phyloP scores from a whole-genome alignment of 2,888 invertebrate species.

The Cyclophora punctaria region DNA sequence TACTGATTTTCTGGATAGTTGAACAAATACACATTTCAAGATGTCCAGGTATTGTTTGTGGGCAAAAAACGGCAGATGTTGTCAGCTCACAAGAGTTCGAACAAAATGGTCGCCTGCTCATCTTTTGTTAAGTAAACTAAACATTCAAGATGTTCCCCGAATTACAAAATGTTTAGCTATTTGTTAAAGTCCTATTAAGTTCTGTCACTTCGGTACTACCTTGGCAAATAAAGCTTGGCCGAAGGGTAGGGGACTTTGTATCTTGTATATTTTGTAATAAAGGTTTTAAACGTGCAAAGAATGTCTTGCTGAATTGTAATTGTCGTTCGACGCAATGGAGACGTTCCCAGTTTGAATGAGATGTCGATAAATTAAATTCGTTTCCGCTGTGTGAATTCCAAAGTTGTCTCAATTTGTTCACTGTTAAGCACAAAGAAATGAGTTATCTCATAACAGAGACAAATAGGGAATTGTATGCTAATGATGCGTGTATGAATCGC shows the following conservation, averaged over 20 bases:
- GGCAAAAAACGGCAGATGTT: slow-evolving; percentile 66
- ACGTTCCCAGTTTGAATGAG: slow-evolving; percentile 58
- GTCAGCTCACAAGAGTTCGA: slow-evolving; percentile 46
- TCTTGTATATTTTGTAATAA: slow-evolving; percentile 22
- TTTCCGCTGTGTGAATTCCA: slow-evolving; percentile 67
- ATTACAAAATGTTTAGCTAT: slow-evolving; percentile 72
- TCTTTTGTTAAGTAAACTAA: slow-evolving; percentile 64
- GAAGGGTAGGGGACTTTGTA: slow-evolving; percentile 16
- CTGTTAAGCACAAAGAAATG: slow-evolving; percentile 40
- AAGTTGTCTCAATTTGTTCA: slow-evolving; percentile 70
- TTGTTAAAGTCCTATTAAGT: slow-evolving; percentile 73
- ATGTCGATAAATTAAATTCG: slow-evolving; percentile 72
- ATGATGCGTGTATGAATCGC: slow-evolving; percentile 37
- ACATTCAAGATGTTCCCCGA: slow-evolving; percentile 67
- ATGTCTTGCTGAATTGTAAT: slow-evolving; percentile 45
- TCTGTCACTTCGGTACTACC: slow-evolving; percentile 58
- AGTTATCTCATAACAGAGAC: slow-evolving; percentile 38
- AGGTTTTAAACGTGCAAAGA: slow-evolving; percentile 11
- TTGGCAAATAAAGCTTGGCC: slow-evolving; percentile 26
- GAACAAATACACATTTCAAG: slow-evolving; percentile 68
- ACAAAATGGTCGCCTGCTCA: slow-evolving; percentile 52
- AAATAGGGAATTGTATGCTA: slow-evolving; percentile 38
- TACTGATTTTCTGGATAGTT: slow-evolving; percentile 71
- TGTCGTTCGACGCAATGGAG: slow-evolving; percentile 61
- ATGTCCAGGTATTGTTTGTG: slow-evolving; percentile 41